A percentile compares a stretch with the other conserved stretches of the same genome.
Evolutionary conservation across 2,113 vertebrate genomes (phyloP).

Genomic region (Tychaedon coryphoeus): DNA sequence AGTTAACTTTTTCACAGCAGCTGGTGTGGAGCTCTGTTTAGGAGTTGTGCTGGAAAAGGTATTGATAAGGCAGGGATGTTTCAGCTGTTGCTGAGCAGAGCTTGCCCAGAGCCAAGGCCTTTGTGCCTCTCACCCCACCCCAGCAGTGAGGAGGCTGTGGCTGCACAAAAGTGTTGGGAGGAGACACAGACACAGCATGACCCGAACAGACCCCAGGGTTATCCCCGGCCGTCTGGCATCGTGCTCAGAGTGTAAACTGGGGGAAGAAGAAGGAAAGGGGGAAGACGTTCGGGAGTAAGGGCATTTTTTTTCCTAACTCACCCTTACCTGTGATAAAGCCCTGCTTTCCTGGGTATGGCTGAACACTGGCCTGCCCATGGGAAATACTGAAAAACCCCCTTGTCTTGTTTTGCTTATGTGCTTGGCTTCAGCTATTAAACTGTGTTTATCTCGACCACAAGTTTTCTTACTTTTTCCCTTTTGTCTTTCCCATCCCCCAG

Average conservation of each 20-base stretch:
- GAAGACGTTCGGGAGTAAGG: fast-evolving
- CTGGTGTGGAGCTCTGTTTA: background rate
- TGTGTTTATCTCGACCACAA: background rate
- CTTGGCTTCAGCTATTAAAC: background rate
- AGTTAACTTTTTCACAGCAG: background rate
- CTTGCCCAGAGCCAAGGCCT: background rate
- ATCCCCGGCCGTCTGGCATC: no score
- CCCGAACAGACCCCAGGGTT: background rate
- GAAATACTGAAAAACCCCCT: background rate
- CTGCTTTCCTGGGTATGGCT: background rate
- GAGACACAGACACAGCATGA: background rate
- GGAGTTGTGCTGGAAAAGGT: fast-evolving
- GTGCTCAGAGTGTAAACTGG: background rate
- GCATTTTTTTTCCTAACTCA: background rate
- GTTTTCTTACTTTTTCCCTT: background rate
- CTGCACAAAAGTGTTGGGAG: fast-evolving
- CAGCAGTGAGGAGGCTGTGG: fast-evolving
- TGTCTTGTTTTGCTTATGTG: background rate
- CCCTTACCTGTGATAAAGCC: fast-evolving
- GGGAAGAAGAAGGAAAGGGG: background rate
- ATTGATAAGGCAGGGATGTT: background rate
- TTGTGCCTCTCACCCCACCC: background rate
- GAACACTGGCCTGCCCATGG: no score
- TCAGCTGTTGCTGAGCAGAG: background rate
- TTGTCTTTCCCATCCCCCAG: background rate